These are phyloP conservation scores for Dicrurus megarhynchus DNA, from an alignment of 2,113 vertebrate species.

Conservation along the genomic window DNA sequence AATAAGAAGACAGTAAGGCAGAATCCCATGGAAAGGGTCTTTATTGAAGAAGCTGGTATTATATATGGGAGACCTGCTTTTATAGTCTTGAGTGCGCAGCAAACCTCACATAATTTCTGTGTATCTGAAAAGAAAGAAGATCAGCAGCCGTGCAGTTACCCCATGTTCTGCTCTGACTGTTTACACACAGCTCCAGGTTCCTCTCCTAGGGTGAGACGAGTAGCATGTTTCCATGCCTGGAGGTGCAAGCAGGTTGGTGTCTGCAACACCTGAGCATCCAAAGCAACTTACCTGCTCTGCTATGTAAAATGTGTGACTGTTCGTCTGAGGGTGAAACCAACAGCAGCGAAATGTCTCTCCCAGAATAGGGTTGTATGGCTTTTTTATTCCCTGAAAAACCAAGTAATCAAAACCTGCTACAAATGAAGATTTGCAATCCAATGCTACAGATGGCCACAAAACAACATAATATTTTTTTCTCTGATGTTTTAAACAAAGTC, in stretches of 20 bases:
- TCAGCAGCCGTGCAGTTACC: background rate
- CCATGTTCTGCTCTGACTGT: background rate
- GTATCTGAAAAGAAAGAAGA: background rate
- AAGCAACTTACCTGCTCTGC: constrained; percentile 86
- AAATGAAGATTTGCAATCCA: background rate
- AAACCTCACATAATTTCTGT: background rate
- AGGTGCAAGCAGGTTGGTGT: background rate
- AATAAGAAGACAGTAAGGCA: background rate
- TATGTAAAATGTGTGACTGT: constrained; percentile 95
- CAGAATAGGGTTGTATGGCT: constrained; percentile 95
- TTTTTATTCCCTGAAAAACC: constrained; percentile 88
- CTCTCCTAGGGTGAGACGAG: background rate
- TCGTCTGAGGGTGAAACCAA: constrained; percentile 91
- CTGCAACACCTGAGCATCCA: background rate
- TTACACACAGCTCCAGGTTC: background rate
- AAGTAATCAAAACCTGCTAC: background rate
- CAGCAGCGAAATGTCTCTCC: constrained; percentile 96
- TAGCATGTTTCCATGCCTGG: background rate
- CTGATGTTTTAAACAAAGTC: background rate
- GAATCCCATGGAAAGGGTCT: background rate
- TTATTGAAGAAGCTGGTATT: background rate
- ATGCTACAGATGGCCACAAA: background rate
- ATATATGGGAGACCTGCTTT: background rate
- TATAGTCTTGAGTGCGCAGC: background rate
- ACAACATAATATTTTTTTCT: background rate